Conservation (phyloP, 2,797 vertebrate species). For the Sandelia bainsii region DNA sequence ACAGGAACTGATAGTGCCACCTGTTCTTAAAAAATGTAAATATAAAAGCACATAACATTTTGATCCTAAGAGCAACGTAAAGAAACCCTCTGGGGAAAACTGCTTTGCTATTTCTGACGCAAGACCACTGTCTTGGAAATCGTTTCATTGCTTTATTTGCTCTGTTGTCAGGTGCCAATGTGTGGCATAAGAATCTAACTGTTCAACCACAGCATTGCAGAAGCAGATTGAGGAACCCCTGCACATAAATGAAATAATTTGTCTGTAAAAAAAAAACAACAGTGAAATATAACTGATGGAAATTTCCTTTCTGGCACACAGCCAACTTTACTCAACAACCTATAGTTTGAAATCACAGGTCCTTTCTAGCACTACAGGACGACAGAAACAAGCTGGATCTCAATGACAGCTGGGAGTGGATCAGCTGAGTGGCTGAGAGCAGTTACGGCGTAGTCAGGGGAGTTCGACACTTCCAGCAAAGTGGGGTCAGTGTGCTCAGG, state of each 20-base stretch:
- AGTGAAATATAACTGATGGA: neutral
- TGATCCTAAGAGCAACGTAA: neutral
- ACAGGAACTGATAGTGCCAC: conserved; percentile 13
- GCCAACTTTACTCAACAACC: neutral
- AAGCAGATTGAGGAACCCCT: conserved; percentile 56
- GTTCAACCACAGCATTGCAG: conserved; percentile 51
- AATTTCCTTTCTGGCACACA: neutral
- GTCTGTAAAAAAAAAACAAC: conserved; percentile 17
- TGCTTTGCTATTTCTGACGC: neutral
- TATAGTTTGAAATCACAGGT: neutral
- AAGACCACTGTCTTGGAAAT: conserved; percentile 25
- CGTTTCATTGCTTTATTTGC: conserved; percentile 44
- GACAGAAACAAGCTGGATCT: neutral
- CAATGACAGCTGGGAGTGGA: neutral
- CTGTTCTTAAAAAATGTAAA: conserved; percentile 34
- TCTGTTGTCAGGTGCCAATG: conserved; percentile 4
- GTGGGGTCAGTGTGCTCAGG: conserved; percentile 27
- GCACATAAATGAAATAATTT: conserved; percentile 15
- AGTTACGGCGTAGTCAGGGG: conserved; percentile 1
- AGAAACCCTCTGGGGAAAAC: neutral
- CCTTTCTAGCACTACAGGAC: neutral
- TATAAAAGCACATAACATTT: neutral
- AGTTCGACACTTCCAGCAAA: conserved; percentile 41
- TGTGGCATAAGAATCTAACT: conserved; percentile 52
- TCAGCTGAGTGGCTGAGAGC: conserved; percentile 23